These are phyloP conservation scores for Centropus unirufus DNA, from an alignment of 2,113 vertebrate species.

Conservation along the genomic window DNA sequence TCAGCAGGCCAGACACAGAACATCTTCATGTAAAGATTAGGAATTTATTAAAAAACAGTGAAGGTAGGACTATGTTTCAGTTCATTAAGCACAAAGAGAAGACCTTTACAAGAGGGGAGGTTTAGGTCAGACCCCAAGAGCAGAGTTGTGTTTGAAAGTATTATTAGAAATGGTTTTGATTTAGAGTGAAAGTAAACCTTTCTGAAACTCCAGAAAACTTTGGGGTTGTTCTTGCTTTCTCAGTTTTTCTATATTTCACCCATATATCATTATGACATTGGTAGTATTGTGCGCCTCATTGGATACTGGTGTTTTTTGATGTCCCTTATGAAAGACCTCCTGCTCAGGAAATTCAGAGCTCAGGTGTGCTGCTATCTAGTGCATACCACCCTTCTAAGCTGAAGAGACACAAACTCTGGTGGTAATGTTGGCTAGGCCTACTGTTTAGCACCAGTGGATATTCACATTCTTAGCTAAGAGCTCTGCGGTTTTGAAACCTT, in stretches of 20 bases:
- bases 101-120: not conserved
- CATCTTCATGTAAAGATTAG: not conserved
- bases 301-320: not conserved
- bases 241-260: not conserved
- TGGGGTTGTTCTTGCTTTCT: not conserved
- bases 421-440: not conserved
- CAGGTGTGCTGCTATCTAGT: not conserved
- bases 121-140: constrained; percentile 13
- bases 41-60: not conserved
- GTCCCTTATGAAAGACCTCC: not conserved
- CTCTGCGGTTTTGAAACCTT: not conserved
- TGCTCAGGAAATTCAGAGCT: not conserved
- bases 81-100: constrained; percentile 1
- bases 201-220: constrained; percentile 20
- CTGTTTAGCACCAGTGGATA: not conserved
- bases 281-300: not conserved
- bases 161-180: not conserved
- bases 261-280: not conserved
- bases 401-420: not conserved
- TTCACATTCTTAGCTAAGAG: not conserved
- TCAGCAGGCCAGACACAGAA: not conserved
- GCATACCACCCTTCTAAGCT: not conserved
- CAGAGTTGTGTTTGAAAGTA: not conserved
- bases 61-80: not conserved
- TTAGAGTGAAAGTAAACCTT: constrained; percentile 23